Conservation (phyloP, 2,797 vertebrate genomes). For the Sitta carolinensis region DNA sequence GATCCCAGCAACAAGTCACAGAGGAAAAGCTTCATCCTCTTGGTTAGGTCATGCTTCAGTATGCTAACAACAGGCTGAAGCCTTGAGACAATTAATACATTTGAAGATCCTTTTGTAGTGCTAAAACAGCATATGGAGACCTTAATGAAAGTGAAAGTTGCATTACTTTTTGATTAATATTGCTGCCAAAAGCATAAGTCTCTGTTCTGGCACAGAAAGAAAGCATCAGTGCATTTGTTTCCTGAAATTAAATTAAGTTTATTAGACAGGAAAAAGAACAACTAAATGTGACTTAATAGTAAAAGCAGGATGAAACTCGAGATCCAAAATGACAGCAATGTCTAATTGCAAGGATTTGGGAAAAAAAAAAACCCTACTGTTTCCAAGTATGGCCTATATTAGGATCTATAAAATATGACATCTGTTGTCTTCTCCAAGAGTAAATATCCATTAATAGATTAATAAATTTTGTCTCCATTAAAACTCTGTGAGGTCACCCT, state of each 20-base stretch:
- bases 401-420: background rate
- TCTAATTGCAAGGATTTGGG: background rate
- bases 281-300: background rate
- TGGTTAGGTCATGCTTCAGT: background rate
- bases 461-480: background rate
- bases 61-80: background rate
- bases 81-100: background rate
- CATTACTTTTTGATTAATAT: slow-evolving; percentile 14
- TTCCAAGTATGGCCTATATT: background rate
- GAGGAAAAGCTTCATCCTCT: background rate
- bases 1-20: background rate
- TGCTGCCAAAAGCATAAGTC: background rate
- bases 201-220: background rate
- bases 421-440: slow-evolving; percentile 10
- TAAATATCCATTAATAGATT: slow-evolving; percentile 21
- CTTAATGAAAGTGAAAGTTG: background rate
- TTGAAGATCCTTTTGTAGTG: slow-evolving; percentile 4
- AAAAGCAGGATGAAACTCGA: slow-evolving; percentile 13
- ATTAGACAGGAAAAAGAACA: background rate
- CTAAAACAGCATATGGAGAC: background rate
- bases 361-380: background rate
- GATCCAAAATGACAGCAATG: background rate
- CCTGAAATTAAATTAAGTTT: slow-evolving; percentile 31
- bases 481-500: background rate
- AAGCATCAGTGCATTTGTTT: background rate